Base-by-base conservation (phyloP, 2,797 vertebrate species). In the Rhinatrema bivittatum region DNA sequence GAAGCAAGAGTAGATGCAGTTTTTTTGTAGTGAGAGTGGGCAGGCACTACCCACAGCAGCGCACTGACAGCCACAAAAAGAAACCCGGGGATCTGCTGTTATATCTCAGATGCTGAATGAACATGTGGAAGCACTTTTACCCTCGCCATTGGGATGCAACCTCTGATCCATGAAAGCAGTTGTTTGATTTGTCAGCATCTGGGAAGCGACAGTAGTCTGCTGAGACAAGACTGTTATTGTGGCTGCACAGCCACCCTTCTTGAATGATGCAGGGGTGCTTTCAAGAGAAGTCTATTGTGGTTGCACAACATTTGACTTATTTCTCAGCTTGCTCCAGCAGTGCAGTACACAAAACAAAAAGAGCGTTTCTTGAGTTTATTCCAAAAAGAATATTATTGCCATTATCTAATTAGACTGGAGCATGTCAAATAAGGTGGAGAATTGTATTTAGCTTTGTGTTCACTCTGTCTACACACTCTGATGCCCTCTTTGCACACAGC, bases 181-280 rank as follows among this genome's bases (percentile, higher is more conserved):
- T 43, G 53, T 47, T 58, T 56, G 64, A 55, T 62, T 68, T 72
- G 56, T 68, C 53, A 60, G 59, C 64, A 65, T 65, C 54, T 68
- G 55, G 54, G 55, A 60, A 50, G 57, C 42, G 68, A 56, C 47
- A 60, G 57, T n/a, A n/a, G n/a, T n/a, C n/a, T 25, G 36, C 2
- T 31, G 59, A 57, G 44, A 62, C 44, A 54, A 6, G 21, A 31
- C 43, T 70, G 17, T 37, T 46, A 46, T 28, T 17, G 25, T 60
- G 29, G 52, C 38, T 40, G 22, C 25, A 34, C 38, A 47, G 53
- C 17, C 57, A 54, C 18, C 26, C 22, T 58, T 48, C 56, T 58
- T 56, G 50, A 54, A 62, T 51, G 41, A 24, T 56, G 33, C 42
- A 44, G 50, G 30, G 38, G 36, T 50, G 38, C 10, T 18, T 33